phyloP scores from a whole-genome alignment of 2,797 vertebrate species.

The Pygocentrus nattereri region DNA sequence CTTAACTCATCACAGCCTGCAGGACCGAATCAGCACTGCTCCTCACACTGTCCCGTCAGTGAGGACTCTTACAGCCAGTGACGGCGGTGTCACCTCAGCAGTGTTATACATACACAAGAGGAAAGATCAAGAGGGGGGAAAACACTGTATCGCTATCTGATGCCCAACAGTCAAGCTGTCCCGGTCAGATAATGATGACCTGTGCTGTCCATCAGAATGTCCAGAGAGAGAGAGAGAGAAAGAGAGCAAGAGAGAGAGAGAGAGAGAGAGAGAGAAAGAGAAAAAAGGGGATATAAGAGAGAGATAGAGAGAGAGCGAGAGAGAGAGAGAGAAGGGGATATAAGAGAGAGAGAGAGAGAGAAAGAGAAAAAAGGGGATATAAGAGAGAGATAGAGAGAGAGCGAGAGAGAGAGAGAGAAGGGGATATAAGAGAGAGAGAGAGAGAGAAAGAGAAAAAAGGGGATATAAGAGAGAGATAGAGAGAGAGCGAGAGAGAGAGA shows the following conservation, averaged over 20 bases:
- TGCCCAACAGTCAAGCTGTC: slow-evolving; percentile 68
- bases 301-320: not conserved
- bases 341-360: not conserved
- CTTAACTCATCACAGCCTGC: slow-evolving; percentile 28
- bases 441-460: not conserved
- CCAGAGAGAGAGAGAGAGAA: slow-evolving; percentile 33
- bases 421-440: not conserved
- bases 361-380: too few relatives aligned
- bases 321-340: not conserved
- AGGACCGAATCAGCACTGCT: slow-evolving; percentile 4
- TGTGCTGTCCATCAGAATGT: slow-evolving; percentile 67
- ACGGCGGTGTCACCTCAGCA: slow-evolving; percentile 31
- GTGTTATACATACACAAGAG: slow-evolving; percentile 17
- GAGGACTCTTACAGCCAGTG: not conserved
- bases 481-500: too few relatives aligned
- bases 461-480: too few relatives aligned
- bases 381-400: slow-evolving; percentile 12
- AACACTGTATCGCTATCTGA: slow-evolving; percentile 59
- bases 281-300: not conserved
- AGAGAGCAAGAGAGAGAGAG: slow-evolving; percentile 32
- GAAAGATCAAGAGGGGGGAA: slow-evolving; percentile 53
- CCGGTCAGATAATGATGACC: slow-evolving; percentile 67
- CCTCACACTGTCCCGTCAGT: slow-evolving; percentile 7
- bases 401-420: not conserved
- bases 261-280: slow-evolving; percentile 28